Percentiles rank a stretch among this genome's conserved stretches.
Evolutionary conservation across 2,113 vertebrate species (phyloP).

Genomic region (Corythornis vintsioides): DNA sequence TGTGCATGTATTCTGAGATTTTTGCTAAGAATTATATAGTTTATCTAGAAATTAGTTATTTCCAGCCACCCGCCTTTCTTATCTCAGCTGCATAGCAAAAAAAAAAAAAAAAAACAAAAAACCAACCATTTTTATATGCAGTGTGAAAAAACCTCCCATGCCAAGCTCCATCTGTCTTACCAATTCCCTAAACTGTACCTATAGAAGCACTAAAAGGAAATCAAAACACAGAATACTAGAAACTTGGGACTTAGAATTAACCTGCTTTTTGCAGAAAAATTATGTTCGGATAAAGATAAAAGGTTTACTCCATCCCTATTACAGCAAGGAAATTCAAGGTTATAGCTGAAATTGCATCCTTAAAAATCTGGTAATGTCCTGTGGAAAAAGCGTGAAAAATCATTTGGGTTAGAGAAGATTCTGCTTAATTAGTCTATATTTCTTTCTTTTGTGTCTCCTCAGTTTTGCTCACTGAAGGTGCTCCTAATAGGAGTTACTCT

Average conservation of each 20-base stretch:
- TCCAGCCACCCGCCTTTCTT: constrained; percentile 24
- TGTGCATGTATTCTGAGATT: neutral
- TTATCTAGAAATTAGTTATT: constrained; percentile 41
- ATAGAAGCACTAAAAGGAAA: constrained; percentile 47
- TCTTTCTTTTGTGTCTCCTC: constrained; percentile 7
- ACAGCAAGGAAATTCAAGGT: constrained; percentile 50
- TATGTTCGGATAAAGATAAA: constrained; percentile 47
- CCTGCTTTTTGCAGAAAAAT: constrained; percentile 49
- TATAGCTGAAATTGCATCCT: constrained; percentile 25
- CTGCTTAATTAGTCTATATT: constrained; percentile 28
- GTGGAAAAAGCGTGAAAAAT: constrained; percentile 32
- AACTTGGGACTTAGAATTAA: constrained; percentile 48
- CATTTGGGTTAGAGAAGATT: constrained; percentile 7
- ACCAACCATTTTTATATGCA: constrained; percentile 36
- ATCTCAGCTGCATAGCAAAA: constrained; percentile 46
- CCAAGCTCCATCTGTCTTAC: constrained; percentile 54
- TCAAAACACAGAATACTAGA: constrained; percentile 56
- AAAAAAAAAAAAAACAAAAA: neutral
- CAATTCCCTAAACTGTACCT: constrained; percentile 48
- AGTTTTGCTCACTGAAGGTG: neutral
- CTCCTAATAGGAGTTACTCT: neutral
- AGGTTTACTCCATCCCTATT: neutral
- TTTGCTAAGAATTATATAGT: neutral
- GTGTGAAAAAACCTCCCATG: neutral
- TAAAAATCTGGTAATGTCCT: constrained; percentile 32